Evolutionary conservation across 2,888 invertebrate genomes (phyloP), one percentile per base, ranked within the genome.

Genomic region (Helicoverpa assulta): DNA sequence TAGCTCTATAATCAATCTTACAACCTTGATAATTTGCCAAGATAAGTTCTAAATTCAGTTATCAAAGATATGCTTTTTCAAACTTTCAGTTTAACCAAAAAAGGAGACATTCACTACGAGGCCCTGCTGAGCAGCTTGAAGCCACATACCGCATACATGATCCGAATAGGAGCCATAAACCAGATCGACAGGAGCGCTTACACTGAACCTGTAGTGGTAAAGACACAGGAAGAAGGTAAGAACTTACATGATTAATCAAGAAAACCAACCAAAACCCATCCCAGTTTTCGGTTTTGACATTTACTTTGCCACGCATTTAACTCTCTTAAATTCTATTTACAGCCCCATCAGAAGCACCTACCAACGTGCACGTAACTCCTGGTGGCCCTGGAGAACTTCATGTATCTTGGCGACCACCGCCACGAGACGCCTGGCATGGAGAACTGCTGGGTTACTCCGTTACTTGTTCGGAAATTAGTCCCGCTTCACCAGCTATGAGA

Each of bases 221-320:
- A 97, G 88, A 98, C 98, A 1, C 97, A 98, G 86, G 98, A 98
- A 94, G 99, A 99, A 96, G 97, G 97, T 97, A 89, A 54, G 16
- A 58, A 57, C 43, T 43, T 43, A 3, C 43, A 3, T 16, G 4
- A 4, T 43, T 16, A 19, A 19, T 51, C 19, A 51, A 0, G 1
- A 51, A 43, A 43, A 16, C 5, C 14, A 16, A 43, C 16, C 16
- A 43, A 43, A 16, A 43, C 37, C 10, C 10, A 0, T 37, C 37
- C 2, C 1, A 16, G 0, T 43, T 43, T 43, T 43, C 12, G 12
- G 0, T 43, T 43, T 47, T 14, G 16, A 0, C 43, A 16, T 43
- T 14, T 1, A 43, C 16, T 5, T 0, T 26, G 8, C 33, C 18
- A 21, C 12, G 4, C 6, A 19, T 14, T 26, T 19, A 52, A 52